Base-by-base conservation (phyloP, 2,888 invertebrate species). In the Sepiola atlantica region DNA sequence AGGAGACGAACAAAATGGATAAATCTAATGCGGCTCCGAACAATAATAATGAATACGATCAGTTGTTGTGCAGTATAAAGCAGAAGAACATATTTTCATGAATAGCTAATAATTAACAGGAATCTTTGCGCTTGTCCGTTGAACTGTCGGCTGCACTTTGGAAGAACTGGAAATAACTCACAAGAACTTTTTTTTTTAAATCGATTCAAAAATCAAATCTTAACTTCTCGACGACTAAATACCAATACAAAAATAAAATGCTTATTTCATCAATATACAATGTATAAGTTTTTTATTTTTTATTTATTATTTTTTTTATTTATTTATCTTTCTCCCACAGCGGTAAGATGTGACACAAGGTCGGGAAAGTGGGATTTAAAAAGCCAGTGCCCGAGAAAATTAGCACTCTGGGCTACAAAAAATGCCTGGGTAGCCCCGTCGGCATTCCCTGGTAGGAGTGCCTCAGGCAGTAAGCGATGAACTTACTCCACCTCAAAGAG, bases 51-150 rank as follows among this genome's bases (percentile, higher is more conserved):
- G 77, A 77, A 77, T 77, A 45, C 10, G n/a, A n/a, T 28, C 1
- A 12, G 77, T 12, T 77, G n/a, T 77, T 77, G 77, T 77, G 77
- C 77, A 77, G n/a, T 24, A 61, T 61, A 6, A n/a, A 77, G 77
- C 1, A 12, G 21, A 21, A n/a, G n/a, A 77, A 32, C n/a, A 32
- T 45, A 8, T 77, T 77, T 77, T 77, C 14, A 77, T 77, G 77
- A 77, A 77, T 77, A 77, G 77, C n/a, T 77, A 77, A 77, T 77
- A 77, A 77, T 77, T 77, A 77, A 77, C 77, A n/a, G n/a, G 77
- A 77, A 77, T 77, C 77, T 77, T 77, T n/a, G 77, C 77, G n/a
- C 4, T 77, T 77, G n/a, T 77, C n/a, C n/a, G 77, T 77, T n/a
- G 77, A 77, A 77, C 77, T 14, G n/a, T 77, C n/a, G 32, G n/a